Conservation (phyloP, 2,888 invertebrate genomes). For the Incurvaria masculella region DNA sequence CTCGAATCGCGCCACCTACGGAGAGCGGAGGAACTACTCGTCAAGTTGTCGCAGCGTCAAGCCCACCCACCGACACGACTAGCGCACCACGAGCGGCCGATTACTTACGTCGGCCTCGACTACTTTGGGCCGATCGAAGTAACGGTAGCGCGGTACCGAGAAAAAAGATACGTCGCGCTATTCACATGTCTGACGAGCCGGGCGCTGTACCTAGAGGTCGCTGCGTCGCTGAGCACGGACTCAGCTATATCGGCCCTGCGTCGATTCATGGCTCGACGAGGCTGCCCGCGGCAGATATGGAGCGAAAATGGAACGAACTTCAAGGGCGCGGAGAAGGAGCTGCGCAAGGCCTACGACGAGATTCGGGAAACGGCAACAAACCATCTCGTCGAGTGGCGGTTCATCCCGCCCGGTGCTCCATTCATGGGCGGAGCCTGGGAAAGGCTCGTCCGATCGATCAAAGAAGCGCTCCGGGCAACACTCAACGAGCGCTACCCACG, state of each 20-base stretch:
- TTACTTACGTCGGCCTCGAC: constrained; percentile 4
- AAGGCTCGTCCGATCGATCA: neutral
- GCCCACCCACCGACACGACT: neutral
- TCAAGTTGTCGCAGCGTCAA: neutral
- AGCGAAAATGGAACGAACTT: neutral
- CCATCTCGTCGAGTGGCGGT: neutral
- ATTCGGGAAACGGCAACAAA: neutral
- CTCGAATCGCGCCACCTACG: neutral
- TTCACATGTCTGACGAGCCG: neutral
- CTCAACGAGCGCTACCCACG: neutral
- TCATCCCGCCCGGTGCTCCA: neutral
- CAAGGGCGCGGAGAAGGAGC: neutral
- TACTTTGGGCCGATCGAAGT: constrained; percentile 6
- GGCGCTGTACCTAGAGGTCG: neutral
- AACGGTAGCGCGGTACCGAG: constrained; percentile 3
- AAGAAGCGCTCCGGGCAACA: neutral
- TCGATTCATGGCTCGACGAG: constrained; percentile 1
- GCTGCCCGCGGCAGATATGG: neutral
- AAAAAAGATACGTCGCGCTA: neutral
- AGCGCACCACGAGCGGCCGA: neutral
- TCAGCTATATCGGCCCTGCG: constrained; percentile 5
- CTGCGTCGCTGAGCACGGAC: neutral
- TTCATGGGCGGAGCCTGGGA: neutral
- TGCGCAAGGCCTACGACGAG: neutral
- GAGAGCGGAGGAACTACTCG: neutral